phyloP scores from a whole-genome alignment of 2,888 invertebrate genomes.

The Trachelus iudaicus region DNA sequence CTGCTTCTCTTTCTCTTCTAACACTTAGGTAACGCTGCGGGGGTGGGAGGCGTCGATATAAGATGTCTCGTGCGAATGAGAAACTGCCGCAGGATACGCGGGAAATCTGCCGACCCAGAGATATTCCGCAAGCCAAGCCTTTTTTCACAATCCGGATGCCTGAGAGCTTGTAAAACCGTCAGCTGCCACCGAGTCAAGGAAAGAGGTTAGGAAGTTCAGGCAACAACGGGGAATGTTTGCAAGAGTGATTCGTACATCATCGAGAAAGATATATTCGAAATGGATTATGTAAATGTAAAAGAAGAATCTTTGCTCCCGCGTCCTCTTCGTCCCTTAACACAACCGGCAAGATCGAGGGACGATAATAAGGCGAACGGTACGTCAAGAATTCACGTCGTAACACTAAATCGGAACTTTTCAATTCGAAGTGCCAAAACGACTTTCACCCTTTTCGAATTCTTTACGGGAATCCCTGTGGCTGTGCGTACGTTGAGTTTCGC shows the following conservation, averaged over 20 bases:
- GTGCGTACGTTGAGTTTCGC: background rate
- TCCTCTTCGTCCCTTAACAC: background rate
- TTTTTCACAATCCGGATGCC: background rate
- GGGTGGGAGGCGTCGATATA: background rate
- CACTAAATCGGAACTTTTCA: background rate
- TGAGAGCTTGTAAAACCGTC: background rate
- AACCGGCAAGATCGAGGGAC: background rate
- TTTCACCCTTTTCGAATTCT: background rate
- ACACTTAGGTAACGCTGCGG: background rate
- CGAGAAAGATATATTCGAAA: background rate
- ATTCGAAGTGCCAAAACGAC: background rate
- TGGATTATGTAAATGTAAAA: background rate
- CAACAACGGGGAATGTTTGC: background rate
- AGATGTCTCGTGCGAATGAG: background rate
- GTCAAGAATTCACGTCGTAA: background rate
- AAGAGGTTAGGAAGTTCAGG: background rate
- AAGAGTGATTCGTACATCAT: background rate
- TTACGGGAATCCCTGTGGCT: background rate
- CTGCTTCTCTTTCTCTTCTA: background rate
- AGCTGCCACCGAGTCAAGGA: background rate
- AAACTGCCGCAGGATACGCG: background rate
- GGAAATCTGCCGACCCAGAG: background rate
- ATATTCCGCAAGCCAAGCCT: background rate
- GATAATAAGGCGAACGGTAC: background rate
- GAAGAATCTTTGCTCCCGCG: background rate